Base-by-base conservation (phyloP, 2,888 invertebrate genomes). In the Globia sparganii region DNA sequence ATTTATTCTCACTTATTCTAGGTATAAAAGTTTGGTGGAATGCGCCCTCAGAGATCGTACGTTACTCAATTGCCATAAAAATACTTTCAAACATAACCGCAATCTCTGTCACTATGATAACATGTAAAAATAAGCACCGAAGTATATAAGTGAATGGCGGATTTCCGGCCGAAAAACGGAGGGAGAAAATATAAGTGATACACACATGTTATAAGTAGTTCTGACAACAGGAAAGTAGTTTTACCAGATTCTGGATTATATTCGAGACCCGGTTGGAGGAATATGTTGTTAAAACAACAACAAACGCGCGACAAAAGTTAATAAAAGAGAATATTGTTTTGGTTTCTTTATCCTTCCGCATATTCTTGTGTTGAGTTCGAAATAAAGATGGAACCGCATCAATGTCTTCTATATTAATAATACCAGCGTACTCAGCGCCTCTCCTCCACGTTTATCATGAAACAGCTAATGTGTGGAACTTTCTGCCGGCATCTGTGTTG, bases 91-190 rank as follows among this genome's bases (percentile, higher is more conserved):
- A 62, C 25, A 37, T 25, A 28, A 31, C 13, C 25, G 15, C 58
- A n/a, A 43, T 70, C 25, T 71, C n/a, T 58, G 13, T 59, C 25
- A 43, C n/a, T 18, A 68, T 74, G 66, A 71, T 58, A 49, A 64
- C 67, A 83, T 79, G 71, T 84, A 59, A 83, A 74, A 73, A 70
- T 73, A 18, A 62, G 34, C 40, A 37, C 25, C 4, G 34, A 58
- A 67, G 18, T 37, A 74, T 37, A 34, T 71, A 84, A 78, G 58
- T 67, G 43, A 34, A 84, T 64, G 46, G 58, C 49, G 56, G 31
- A 74, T 67, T 67, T 68, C 56, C 64, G 2, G 3, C 31, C 37
- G 21, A 40, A 71, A 79, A 21, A 53, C 40, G n/a, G 18, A 53
- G 43, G 64, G 49, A 68, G 28, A 62, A 77, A 65, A 81, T 74